Conservation (phyloP, 2,797 vertebrate species). For the Odontamblyopus lacepedii region DNA sequence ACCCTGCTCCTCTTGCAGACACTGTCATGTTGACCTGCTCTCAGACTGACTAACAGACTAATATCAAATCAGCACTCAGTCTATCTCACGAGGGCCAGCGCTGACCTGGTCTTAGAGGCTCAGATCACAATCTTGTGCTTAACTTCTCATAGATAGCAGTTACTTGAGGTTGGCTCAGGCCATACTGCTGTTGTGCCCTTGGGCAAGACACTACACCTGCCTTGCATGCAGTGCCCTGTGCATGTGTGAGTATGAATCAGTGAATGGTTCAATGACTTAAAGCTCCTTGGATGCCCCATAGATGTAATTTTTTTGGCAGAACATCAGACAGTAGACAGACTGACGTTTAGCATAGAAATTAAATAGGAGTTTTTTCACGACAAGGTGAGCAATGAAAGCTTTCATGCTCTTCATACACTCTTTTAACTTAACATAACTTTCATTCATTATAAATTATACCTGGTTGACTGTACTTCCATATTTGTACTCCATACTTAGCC, state of each 20-base stretch:
- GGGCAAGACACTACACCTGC: background rate
- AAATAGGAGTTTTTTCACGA: no score
- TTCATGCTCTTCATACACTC: no score
- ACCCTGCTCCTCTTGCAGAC: conserved; percentile 52
- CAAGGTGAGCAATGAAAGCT: background rate
- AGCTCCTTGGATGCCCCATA: background rate
- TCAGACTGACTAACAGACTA: conserved; percentile 21
- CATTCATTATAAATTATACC: background rate
- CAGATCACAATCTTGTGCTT: background rate
- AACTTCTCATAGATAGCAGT: background rate
- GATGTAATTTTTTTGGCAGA: background rate
- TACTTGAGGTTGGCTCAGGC: background rate
- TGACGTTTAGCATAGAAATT: no score
- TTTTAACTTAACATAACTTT: no score
- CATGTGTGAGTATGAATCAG: background rate
- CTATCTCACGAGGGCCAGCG: conserved; percentile 30
- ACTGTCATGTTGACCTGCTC: conserved; percentile 57
- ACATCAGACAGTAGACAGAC: background rate
- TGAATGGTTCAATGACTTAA: background rate
- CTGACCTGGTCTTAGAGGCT: conserved; percentile 19
- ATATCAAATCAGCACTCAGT: conserved; percentile 31
- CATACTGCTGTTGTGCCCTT: background rate
- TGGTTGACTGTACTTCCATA: no score
- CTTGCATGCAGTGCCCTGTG: background rate
- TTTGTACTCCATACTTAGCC: background rate